Conservation (phyloP, 2,797 vertebrate species). For the Taeniopygia guttata region DNA sequence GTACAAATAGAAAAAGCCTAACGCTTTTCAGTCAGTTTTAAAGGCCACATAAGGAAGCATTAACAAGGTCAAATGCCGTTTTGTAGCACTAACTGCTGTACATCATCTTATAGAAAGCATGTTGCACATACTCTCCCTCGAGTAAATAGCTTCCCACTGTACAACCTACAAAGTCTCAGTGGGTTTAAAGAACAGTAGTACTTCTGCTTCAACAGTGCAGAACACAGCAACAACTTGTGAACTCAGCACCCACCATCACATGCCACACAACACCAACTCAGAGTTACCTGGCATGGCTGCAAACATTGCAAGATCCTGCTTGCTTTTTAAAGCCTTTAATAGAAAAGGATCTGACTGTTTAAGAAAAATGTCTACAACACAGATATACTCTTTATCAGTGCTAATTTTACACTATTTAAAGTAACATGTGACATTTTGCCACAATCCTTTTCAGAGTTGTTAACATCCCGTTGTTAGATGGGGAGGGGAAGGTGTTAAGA, state of each 20-base stretch:
- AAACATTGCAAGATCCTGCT: background rate
- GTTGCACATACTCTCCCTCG: background rate
- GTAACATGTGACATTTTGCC: background rate
- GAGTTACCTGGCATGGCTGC: background rate
- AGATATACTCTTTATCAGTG: background rate
- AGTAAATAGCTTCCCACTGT: background rate
- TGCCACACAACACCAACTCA: rapidly evolving
- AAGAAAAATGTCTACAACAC: background rate
- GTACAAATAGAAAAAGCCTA: background rate
- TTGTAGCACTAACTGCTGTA: background rate
- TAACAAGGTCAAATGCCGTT: background rate
- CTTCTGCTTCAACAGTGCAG: background rate
- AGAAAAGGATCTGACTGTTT: background rate
- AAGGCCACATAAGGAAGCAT: background rate
- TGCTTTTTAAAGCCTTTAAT: background rate
- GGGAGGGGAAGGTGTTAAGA: background rate
- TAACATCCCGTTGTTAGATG: background rate
- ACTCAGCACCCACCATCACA: background rate
- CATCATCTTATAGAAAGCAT: background rate
- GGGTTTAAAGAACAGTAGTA: background rate
- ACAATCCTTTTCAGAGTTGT: background rate
- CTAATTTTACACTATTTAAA: background rate
- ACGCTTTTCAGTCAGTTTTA: background rate
- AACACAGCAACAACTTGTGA: background rate
- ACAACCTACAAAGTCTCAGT: background rate